Conservation (phyloP, 2,113 vertebrate genomes). For the Pelvicachromis taeniatus region DNA sequence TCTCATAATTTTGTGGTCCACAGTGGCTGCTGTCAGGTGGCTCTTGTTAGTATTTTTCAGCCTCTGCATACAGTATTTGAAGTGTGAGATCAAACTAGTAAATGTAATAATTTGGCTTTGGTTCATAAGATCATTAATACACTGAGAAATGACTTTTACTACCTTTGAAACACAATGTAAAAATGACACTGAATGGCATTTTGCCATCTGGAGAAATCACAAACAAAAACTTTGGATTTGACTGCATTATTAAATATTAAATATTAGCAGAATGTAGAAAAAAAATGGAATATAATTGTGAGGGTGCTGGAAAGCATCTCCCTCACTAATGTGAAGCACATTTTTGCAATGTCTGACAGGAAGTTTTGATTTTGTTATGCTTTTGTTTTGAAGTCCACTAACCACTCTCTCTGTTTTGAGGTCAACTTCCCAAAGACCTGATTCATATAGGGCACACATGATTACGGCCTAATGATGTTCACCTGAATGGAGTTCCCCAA, state of each 20-base stretch:
- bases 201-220: not conserved
- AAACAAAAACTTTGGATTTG: not conserved
- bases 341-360: too few species aligned
- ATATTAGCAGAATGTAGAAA: not conserved
- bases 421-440: too few species aligned
- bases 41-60: not conserved
- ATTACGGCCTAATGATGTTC: too few species aligned
- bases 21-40: not conserved
- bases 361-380: too few species aligned
- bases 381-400: too few species aligned
- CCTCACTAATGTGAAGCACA: too few species aligned
- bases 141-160: not conserved
- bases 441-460: too few species aligned
- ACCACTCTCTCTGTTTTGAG: too few species aligned
- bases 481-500: too few species aligned
- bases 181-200: not conserved
- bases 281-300: not conserved
- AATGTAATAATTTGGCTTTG: not conserved
- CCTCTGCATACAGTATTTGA: not conserved
- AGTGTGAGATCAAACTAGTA: not conserved
- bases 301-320: too few species aligned
- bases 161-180: not conserved
- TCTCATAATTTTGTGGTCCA: not conserved
- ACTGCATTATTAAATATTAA: not conserved
- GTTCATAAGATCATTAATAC: not conserved